Percentiles rank a stretch among this genome's conserved stretches.
These are phyloP conservation scores for Mythimna lalbum DNA, from an alignment of 2,888 invertebrate species.

Conservation along the genomic window DNA sequence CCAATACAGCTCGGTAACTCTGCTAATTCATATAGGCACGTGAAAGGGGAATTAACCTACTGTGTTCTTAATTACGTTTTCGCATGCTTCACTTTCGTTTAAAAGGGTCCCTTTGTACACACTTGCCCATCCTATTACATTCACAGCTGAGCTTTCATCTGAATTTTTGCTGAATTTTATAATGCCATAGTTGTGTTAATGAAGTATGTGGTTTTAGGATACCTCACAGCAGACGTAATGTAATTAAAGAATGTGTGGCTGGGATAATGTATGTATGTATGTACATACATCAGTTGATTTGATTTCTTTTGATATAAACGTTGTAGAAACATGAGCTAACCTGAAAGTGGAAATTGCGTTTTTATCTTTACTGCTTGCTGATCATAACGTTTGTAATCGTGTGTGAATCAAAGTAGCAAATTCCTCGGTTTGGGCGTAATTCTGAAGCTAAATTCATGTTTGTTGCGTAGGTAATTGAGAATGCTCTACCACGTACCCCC, in stretches of 20 bases:
- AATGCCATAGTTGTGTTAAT: conserved; percentile 66
- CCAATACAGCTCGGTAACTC: conserved; percentile 78
- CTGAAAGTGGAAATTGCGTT: conserved; percentile 37
- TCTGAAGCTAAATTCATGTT: conserved; percentile 12
- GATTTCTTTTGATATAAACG: conserved; percentile 30
- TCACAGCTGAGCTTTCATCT: conserved; percentile 77
- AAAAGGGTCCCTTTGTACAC: conserved; percentile 86
- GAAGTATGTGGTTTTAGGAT: conserved; percentile 60
- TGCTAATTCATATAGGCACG: conserved; percentile 87
- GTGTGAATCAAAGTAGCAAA: conserved; percentile 26
- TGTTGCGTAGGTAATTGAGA: conserved; percentile 34
- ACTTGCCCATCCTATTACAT: conserved; percentile 77
- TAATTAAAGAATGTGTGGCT: conserved; percentile 17
- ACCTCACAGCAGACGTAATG: conserved; percentile 23
- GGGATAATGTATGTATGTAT: conserved; percentile 23
- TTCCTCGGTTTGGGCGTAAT: conserved; percentile 14
- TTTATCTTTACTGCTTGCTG: conserved; percentile 36
- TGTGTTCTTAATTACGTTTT: conserved; percentile 89
- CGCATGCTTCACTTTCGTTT: conserved; percentile 88
- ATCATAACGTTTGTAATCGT: conserved; percentile 20
- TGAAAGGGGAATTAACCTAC: conserved; percentile 88
- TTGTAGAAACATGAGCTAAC: conserved; percentile 28
- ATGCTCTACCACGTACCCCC: conserved; percentile 26
- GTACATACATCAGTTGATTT: conserved; percentile 19
- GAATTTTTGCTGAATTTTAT: conserved; percentile 66